Percentiles rank a stretch among this genome's conserved stretches.
Conservation (phyloP, 1,140 invertebrate species). For the Homarus americanus region DNA sequence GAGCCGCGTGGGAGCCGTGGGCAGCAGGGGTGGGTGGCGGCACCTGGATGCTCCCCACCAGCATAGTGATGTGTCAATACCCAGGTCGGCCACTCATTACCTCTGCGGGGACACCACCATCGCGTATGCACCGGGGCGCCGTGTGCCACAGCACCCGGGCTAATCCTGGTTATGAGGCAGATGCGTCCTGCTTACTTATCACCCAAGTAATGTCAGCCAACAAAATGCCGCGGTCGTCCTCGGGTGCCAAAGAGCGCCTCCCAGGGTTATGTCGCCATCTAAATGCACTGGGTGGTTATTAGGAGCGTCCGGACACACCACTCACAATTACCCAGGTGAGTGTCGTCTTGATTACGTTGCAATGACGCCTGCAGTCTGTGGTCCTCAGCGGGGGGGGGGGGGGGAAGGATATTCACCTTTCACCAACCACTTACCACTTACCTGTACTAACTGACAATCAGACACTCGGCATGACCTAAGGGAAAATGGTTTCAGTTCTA, state of each 20-base stretch:
- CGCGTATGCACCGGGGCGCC: background rate
- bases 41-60: no score
- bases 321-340: constrained; percentile 30
- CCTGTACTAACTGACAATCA: no score
- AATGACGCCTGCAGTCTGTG: background rate
- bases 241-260: constrained; percentile 40
- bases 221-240: constrained; percentile 33
- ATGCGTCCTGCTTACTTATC: constrained; percentile 19
- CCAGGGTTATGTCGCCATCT: constrained; percentile 22
- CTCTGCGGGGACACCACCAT: background rate
- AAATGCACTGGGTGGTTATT: constrained; percentile 25
- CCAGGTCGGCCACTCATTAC: background rate
- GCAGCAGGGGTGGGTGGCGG: background rate
- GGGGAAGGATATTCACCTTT: background rate
- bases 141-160: background rate
- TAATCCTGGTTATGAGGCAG: constrained; percentile 17
- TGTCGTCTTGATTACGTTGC: constrained; percentile 27
- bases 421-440: no score
- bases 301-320: constrained; percentile 25
- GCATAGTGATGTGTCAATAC: constrained; percentile 1
- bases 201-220: constrained; percentile 17
- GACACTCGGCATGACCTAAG: no score
- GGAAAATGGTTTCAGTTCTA: background rate
- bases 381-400: background rate
- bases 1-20: background rate